Conservation (phyloP, 2,113 vertebrate genomes). For the Clarias macrocephalus region DNA sequence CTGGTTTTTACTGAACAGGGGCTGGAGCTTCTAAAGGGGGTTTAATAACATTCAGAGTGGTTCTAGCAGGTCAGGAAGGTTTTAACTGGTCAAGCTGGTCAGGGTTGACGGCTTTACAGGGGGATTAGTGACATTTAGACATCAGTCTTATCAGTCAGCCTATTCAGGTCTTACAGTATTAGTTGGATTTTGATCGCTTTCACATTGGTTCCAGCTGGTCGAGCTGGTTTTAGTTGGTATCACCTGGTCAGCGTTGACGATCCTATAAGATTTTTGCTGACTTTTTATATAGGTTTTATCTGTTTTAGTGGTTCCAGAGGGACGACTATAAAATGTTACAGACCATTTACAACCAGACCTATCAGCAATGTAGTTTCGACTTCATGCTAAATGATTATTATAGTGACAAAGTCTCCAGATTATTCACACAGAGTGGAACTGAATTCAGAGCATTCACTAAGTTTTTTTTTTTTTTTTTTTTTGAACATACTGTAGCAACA, state of each 20-base stretch:
- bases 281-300: background rate
- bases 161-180: too few species aligned
- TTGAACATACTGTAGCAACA: background rate
- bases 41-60: too few species aligned
- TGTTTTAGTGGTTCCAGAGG: background rate
- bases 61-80: too few species aligned
- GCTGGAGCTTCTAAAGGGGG: too few species aligned
- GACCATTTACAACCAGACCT: background rate
- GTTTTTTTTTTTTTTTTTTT: background rate
- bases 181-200: too few species aligned
- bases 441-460: background rate
- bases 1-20: too few species aligned
- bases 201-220: background rate
- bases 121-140: too few species aligned
- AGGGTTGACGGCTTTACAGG: too few species aligned
- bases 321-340: background rate
- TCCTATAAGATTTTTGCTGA: background rate
- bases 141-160: too few species aligned
- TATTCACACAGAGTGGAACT: background rate
- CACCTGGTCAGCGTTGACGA: background rate
- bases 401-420: background rate
- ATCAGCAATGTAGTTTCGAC: background rate
- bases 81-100: too few species aligned
- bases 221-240: background rate
- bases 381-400: background rate